These are phyloP conservation scores for Phocoena phocoena DNA, from an alignment of 2,113 vertebrate genomes.

Conservation along the genomic window DNA sequence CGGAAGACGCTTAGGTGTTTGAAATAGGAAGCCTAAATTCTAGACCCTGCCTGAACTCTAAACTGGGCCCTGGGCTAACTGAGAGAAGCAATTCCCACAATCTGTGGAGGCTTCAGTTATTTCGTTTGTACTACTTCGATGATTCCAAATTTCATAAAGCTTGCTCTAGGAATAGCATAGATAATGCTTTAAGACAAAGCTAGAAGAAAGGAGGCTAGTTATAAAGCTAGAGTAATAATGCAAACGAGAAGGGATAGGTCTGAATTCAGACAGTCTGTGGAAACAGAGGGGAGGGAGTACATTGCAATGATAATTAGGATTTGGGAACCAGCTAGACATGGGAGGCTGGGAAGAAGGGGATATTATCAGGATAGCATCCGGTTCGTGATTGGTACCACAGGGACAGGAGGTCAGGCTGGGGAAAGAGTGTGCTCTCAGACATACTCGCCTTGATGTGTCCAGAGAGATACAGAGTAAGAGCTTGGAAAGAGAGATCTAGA, in stretches of 20 bases:
- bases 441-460: neutral
- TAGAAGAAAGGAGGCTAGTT: neutral
- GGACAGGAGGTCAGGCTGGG: neutral
- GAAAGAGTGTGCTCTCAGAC: accelerated
- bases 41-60: neutral
- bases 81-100: neutral
- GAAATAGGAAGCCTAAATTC: neutral
- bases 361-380: neutral
- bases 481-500: neutral
- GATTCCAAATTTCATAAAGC: neutral
- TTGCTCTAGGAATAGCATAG: neutral
- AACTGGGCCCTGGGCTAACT: neutral
- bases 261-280: neutral
- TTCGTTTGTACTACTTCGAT: neutral
- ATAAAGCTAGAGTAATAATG: neutral
- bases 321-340: neutral
- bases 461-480: neutral
- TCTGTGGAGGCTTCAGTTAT: neutral
- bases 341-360: neutral
- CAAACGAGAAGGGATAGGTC: neutral
- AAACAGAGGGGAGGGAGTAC: neutral
- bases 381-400: neutral
- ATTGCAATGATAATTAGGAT: neutral
- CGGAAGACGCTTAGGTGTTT: neutral
- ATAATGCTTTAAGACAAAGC: neutral